Percentiles rank a stretch among this genome's conserved stretches.
phyloP scores from a whole-genome alignment of 2,797 vertebrate genomes.

The Molossus molossus region DNA sequence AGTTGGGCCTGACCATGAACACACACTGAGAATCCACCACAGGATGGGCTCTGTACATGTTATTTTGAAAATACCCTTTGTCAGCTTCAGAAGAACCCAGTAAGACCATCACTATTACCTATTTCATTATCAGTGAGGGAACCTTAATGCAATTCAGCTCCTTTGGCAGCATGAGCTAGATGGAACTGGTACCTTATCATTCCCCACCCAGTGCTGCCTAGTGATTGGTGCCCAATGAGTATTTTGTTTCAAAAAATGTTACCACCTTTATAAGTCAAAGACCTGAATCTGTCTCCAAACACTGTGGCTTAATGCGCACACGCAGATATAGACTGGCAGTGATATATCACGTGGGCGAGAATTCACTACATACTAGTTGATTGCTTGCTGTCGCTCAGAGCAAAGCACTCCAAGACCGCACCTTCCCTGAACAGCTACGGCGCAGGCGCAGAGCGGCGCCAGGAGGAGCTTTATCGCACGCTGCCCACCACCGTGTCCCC shows the following conservation, averaged over 20 bases:
- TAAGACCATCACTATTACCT: neutral
- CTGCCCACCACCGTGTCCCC: neutral
- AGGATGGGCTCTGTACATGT: neutral
- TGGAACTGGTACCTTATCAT: neutral
- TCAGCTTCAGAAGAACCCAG: neutral
- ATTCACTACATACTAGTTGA: neutral
- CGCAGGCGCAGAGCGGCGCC: neutral
- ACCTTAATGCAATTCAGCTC: neutral
- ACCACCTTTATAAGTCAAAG: neutral
- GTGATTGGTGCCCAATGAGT: neutral
- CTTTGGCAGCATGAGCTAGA: neutral
- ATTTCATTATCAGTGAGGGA: neutral
- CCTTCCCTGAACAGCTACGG: accelerated
- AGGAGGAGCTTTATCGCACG: neutral
- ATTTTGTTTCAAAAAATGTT: neutral
- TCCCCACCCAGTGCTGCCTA: neutral
- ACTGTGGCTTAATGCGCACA: neutral
- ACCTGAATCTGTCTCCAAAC: neutral
- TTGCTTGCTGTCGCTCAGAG: neutral
- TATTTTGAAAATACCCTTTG: neutral
- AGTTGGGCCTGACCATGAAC: neutral
- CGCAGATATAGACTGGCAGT: neutral
- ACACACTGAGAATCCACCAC: neutral
- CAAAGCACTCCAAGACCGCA: neutral
- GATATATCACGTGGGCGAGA: neutral